These are phyloP conservation scores for Blennius ocellaris DNA, from an alignment of 2,113 vertebrate genomes.

Conservation along the genomic window DNA sequence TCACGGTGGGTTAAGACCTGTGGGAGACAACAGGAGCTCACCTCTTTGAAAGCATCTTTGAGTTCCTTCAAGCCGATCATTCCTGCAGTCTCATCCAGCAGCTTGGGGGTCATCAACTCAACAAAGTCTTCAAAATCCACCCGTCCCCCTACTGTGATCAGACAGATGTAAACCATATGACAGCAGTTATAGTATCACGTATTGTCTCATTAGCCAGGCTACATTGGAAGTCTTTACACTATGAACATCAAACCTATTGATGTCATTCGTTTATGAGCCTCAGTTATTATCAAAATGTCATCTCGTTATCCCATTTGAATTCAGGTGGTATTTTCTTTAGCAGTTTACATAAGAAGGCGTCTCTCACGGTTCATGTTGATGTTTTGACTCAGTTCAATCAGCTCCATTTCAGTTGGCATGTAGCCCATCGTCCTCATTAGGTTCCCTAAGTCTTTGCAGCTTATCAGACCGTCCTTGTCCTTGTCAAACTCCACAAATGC, in stretches of 20 bases:
- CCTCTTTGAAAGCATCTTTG: conserved; percentile 89
- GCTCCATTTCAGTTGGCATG: conserved; percentile 99
- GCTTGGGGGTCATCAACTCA: conserved; percentile 88
- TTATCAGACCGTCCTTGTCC: conserved; percentile 95
- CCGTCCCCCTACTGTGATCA: conserved; percentile 84
- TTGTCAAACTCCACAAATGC: conserved; percentile 97
- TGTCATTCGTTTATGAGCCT: not conserved
- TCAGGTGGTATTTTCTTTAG: not conserved
- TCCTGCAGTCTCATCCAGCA: conserved; percentile 88
- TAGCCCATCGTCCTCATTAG: conserved; percentile 99
- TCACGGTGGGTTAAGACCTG: too few species aligned
- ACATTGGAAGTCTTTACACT: too few species aligned
- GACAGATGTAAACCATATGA: conserved; percentile 5
- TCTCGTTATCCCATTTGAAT: too few species aligned
- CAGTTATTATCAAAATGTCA: too few species aligned
- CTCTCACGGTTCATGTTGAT: conserved; percentile 98
- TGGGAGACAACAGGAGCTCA: conserved; percentile 63
- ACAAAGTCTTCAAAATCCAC: conserved; percentile 91
- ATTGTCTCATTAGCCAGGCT: too few species aligned
- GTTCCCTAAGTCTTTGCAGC: conserved; percentile 95
- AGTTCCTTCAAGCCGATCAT: conserved; percentile 92
- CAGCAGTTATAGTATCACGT: too few species aligned
- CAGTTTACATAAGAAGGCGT: not conserved
- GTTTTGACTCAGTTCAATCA: conserved; percentile 95
- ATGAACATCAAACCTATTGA: not conserved